phyloP scores from a whole-genome alignment of 2,797 vertebrate genomes.

The Lepilemur septentrionalis region DNA sequence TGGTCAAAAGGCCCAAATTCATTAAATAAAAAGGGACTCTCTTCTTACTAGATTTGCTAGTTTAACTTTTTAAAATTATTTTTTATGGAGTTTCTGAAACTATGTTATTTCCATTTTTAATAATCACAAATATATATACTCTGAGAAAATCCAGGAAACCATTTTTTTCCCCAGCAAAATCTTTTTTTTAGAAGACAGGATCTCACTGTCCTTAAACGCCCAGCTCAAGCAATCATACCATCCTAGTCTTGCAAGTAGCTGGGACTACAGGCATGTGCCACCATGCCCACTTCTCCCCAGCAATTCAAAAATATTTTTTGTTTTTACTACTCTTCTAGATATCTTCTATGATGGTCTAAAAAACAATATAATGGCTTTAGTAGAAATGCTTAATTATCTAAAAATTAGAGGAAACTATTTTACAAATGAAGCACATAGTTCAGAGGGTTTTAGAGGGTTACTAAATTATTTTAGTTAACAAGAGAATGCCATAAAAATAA shows the following conservation, averaged over 20 bases:
- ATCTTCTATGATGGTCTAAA: background rate
- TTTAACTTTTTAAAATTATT: background rate
- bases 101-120: background rate
- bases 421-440: background rate
- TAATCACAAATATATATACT: background rate
- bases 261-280: background rate
- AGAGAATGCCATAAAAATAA: slow-evolving; percentile 39
- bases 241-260: background rate
- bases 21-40: background rate
- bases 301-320: background rate
- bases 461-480: slow-evolving; percentile 20
- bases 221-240: background rate
- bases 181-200: background rate
- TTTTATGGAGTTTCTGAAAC: background rate
- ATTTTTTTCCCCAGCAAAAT: background rate
- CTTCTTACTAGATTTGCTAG: background rate
- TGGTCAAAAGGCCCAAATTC: background rate
- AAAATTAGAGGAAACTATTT: slow-evolving; percentile 43
- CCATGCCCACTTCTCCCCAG: background rate
- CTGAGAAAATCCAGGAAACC: background rate
- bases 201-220: background rate
- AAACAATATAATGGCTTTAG: slow-evolving; percentile 11
- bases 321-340: background rate
- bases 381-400: background rate
- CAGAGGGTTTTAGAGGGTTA: slow-evolving; percentile 18